Evolutionary conservation across 2,888 invertebrate genomes (phyloP), one percentile per base, ranked within the genome.

Genomic region (Rotaria magnacalcarata): DNA sequence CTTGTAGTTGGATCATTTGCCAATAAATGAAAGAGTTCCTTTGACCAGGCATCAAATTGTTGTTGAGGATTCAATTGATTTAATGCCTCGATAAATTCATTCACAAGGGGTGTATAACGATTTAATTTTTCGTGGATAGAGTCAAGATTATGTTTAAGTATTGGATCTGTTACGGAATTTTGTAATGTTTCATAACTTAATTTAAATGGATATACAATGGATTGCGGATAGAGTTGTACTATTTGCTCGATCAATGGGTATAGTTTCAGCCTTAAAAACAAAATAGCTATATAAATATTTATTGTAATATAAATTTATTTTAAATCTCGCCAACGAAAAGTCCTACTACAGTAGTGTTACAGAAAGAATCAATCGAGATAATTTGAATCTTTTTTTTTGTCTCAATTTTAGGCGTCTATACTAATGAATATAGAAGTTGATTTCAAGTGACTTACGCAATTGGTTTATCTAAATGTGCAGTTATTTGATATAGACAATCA

Each of bases 401-500:
- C 34, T 34, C n/a, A n/a, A n/a, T n/a, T n/a, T n/a, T n/a, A n/a
- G n/a, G n/a, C n/a, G n/a, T n/a, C n/a, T n/a, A n/a, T n/a, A n/a
- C n/a, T 34, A 34, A 34, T 34, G 34, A 34, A 34, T 34, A 34
- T 34, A 34, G 34, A 34, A 34, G 34, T 34, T 34, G 34, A 34
- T 34, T 34, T 34, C 34, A 34, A 21, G 34, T 67, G 21, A 43
- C 67, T 52, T 84, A 52, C 7, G 88, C 89, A 60, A 87, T 87
- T 27, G 89, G 89, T 87, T 91, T 91, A 88, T 91, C 91, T 84
- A 92, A 88, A 41, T 91, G 87, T 4, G 91, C 90, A 87, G 94
- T 90, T 87, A 94, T 91, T 89, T 94, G 94, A 84, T 93, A 93
- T 87, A 93, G 92, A 94, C 94, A 94, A 54, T 92, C 90, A 6